Conservation (phyloP, 2,888 invertebrate species). For the Acrobasis suavella region DNA sequence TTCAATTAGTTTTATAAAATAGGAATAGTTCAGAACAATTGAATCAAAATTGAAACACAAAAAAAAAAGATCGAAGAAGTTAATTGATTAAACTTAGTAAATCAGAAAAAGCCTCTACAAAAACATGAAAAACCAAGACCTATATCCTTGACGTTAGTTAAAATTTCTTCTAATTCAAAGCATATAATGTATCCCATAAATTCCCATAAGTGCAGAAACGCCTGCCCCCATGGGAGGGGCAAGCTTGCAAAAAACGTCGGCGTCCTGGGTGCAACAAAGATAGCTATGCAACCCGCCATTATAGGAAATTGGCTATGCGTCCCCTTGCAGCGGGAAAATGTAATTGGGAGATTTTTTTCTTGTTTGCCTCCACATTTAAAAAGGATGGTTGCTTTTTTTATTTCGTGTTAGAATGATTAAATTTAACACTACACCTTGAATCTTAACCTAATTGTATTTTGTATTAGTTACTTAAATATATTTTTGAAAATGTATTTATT, state of each 20-base stretch:
- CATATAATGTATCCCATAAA: slow-evolving; percentile 55
- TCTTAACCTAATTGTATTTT: too few species aligned
- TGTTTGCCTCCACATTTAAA: not conserved
- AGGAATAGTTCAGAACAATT: too few species aligned
- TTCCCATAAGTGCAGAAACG: slow-evolving; percentile 40
- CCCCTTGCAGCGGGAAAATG: slow-evolving; percentile 47
- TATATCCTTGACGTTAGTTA: not conserved
- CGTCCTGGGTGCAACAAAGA: slow-evolving; percentile 69
- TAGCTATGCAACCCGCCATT: slow-evolving; percentile 77
- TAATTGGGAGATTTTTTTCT: slow-evolving; percentile 39
- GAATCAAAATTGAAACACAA: too few species aligned
- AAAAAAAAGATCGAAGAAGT: too few species aligned
- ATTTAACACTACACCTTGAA: not conserved
- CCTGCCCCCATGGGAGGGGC: slow-evolving; percentile 61
- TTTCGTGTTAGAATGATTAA: not conserved
- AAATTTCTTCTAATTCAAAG: not conserved
- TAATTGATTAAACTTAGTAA: too few species aligned
- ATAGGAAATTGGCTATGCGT: slow-evolving; percentile 73
- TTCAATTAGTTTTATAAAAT: too few species aligned
- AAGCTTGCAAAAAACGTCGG: slow-evolving; percentile 73
- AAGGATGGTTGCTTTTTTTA: not conserved
- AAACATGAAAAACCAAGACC: not conserved
- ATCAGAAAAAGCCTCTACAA: too few species aligned
- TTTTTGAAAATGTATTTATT: too few species aligned
- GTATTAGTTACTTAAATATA: too few species aligned